These are phyloP conservation scores for Tetranychus truncatus DNA, from an alignment of 2,888 invertebrate genomes.

Conservation along the genomic window DNA sequence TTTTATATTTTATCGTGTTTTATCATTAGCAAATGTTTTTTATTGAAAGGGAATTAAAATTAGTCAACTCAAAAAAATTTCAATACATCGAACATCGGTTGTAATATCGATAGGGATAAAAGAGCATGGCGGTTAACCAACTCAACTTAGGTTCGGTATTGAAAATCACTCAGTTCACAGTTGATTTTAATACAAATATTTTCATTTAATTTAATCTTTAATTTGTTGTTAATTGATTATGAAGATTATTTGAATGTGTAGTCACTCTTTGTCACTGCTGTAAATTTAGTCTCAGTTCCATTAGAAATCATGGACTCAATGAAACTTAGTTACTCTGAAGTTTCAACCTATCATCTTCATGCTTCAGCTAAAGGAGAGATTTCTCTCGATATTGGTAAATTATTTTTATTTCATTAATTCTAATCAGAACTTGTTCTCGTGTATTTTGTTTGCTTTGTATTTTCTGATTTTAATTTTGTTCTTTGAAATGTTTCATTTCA, in stretches of 20 bases:
- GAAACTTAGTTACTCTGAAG: constrained; percentile 8
- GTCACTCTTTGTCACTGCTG: neutral
- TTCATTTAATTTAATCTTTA: neutral
- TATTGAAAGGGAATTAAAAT: too few relatives aligned
- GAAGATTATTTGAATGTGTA: neutral
- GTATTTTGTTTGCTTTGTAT: neutral
- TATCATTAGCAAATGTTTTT: too few relatives aligned
- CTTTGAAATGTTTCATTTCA: neutral
- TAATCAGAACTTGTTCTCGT: neutral
- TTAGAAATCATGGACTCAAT: neutral
- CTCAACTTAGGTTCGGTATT: neutral
- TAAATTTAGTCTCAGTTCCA: neutral
- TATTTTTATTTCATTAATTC: neutral
- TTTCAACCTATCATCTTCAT: neutral
- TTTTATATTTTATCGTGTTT: too few relatives aligned
- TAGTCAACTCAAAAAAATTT: too few relatives aligned
- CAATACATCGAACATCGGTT: too few relatives aligned
- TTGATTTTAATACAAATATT: neutral
- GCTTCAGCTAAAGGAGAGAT: constrained; percentile 3
- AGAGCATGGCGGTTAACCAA: neutral
- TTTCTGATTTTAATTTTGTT: neutral
- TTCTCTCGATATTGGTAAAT: constrained; percentile 7
- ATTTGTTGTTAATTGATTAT: neutral
- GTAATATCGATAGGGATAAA: neutral
- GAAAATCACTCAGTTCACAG: neutral